Percentiles rank a stretch among this genome's conserved stretches.
phyloP scores from a whole-genome alignment of 2,888 invertebrate genomes.

The Glyphotaelius pellucidus region DNA sequence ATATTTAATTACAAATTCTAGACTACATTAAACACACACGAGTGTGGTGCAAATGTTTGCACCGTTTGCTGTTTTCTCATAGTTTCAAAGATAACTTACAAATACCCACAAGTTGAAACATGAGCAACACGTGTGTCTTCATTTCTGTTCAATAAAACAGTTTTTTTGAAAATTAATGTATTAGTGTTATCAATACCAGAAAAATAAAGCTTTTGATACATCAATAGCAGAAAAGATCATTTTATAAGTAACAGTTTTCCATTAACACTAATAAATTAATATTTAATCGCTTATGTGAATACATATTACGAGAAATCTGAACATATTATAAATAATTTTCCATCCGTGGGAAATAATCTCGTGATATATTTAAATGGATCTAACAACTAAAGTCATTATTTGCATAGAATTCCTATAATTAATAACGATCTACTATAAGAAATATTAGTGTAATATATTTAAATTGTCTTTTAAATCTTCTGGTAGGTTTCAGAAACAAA shows the following conservation, averaged over 20 bases:
- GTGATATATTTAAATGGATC: neutral
- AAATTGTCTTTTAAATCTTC: neutral
- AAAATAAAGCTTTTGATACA: neutral
- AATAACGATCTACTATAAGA: neutral
- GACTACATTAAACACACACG: neutral
- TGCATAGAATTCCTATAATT: neutral
- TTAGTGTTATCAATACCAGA: neutral
- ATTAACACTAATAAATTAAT: neutral
- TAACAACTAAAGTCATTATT: neutral
- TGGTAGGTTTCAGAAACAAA: neutral
- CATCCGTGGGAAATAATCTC: neutral
- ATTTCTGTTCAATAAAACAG: slow-evolving; percentile 2
- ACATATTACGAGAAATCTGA: neutral
- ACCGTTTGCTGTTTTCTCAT: too few relatives aligned
- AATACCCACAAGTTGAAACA: too few relatives aligned
- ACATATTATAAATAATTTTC: neutral
- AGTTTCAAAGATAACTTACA: too few relatives aligned
- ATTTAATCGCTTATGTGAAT: neutral
- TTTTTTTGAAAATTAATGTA: neutral
- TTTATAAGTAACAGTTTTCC: neutral
- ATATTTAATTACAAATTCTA: neutral
- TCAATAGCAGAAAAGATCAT: neutral
- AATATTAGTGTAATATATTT: neutral
- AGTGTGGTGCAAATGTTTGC: neutral
- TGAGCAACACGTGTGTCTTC: neutral